phyloP scores from a whole-genome alignment of 2,113 vertebrate genomes.

The Oncorhynchus kisutch region DNA sequence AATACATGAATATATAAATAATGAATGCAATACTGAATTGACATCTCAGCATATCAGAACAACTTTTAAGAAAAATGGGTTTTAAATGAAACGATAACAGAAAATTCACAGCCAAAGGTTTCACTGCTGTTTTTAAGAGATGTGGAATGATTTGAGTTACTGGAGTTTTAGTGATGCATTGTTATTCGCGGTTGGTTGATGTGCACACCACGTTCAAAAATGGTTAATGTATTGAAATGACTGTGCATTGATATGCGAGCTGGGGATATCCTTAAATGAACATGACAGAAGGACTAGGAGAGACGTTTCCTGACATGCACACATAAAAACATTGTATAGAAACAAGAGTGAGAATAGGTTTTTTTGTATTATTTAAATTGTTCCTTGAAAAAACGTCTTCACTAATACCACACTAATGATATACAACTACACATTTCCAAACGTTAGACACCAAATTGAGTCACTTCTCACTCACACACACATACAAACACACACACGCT shows the following conservation, averaged over 20 bases:
- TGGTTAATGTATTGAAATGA: constrained; percentile 5
- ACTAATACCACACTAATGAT: constrained; percentile 38
- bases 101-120: constrained; percentile 23
- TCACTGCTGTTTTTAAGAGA: constrained; percentile 29
- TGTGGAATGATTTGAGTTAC: constrained; percentile 22
- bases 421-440: constrained; percentile 23
- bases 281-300: constrained; percentile 8
- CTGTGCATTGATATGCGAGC: constrained; percentile 27
- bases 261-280: background rate
- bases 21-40: constrained; percentile 50
- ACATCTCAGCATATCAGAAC: constrained; percentile 52
- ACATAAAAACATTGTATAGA: constrained; percentile 35
- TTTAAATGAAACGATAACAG: constrained; percentile 29
- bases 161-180: constrained; percentile 18
- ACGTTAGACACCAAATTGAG: constrained; percentile 29
- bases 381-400: constrained; percentile 34
- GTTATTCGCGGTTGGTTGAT: constrained; percentile 18
- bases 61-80: constrained; percentile 45
- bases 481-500: constrained; percentile 37
- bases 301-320: constrained; percentile 55
- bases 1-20: constrained; percentile 64
- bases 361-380: constrained; percentile 29
- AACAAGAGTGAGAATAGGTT: background rate
- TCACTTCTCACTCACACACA: constrained; percentile 42
- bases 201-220: constrained; percentile 39